These are phyloP conservation scores for Tridacna crocea DNA, from an alignment of 2,888 invertebrate genomes.

Conservation along the genomic window DNA sequence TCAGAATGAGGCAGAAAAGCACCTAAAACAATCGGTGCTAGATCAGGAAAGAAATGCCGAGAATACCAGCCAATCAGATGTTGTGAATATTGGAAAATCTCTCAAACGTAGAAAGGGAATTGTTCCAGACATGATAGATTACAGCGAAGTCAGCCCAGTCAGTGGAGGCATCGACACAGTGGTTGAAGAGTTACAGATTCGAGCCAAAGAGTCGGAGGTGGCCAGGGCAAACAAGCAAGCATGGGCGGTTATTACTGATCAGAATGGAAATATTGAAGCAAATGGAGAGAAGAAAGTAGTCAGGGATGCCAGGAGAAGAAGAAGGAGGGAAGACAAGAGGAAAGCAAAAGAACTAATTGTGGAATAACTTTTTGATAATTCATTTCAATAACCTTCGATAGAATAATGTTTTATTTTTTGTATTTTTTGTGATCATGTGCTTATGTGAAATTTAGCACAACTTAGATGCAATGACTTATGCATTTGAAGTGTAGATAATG, in stretches of 20 bases:
- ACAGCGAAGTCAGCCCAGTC: background rate
- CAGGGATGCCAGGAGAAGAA: slow-evolving; percentile 12
- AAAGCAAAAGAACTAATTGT: background rate
- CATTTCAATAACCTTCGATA: too few species aligned
- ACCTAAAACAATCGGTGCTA: background rate
- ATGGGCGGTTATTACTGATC: background rate
- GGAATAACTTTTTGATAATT: background rate
- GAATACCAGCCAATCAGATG: background rate
- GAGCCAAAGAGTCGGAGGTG: background rate
- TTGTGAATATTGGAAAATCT: background rate
- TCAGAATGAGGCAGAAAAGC: background rate
- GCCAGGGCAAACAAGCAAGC: background rate
- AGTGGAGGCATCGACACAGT: background rate
- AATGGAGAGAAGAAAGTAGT: background rate
- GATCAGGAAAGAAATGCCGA: background rate
- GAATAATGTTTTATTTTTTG: too few species aligned
- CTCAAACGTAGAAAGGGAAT: background rate
- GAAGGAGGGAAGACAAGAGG: slow-evolving; percentile 17
- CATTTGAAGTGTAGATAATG: too few species aligned
- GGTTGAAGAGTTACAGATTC: background rate
- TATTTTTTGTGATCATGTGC: too few species aligned
- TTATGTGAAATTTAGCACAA: too few species aligned
- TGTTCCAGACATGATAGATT: background rate
- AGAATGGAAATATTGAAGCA: background rate
- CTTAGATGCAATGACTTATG: too few species aligned